Conservation (phyloP, 1,140 invertebrate species). For the Lineus longissimus region DNA sequence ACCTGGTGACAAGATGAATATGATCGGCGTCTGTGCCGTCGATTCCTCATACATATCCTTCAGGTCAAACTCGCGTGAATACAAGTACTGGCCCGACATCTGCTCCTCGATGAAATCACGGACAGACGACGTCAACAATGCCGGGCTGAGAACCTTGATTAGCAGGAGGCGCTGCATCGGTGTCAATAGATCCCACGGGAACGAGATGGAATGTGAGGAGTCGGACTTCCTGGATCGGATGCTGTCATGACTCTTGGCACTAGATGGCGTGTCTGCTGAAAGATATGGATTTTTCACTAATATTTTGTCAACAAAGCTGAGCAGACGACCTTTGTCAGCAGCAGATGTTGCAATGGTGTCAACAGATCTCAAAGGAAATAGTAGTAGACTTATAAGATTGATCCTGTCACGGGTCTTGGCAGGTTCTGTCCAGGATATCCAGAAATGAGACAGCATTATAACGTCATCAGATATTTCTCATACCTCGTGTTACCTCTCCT, state of each 20-base stretch:
- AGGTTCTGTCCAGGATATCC: too few species aligned
- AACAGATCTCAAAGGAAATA: too few species aligned
- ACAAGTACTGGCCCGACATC: constrained; percentile 40
- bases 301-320: too few species aligned
- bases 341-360: too few species aligned
- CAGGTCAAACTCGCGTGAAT: constrained; percentile 44
- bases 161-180: constrained; percentile 45
- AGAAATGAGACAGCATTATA: too few species aligned
- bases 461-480: too few species aligned
- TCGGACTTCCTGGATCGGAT: not conserved
- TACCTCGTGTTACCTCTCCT: too few species aligned
- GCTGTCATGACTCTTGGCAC: too few species aligned
- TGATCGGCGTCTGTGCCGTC: constrained; percentile 41
- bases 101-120: constrained; percentile 41
- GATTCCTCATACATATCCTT: constrained; percentile 49
- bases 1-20: constrained; percentile 50
- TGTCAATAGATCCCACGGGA: constrained; percentile 38
- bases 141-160: constrained; percentile 41
- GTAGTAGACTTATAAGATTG: not conserved
- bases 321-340: too few species aligned
- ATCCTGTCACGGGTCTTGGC: too few species aligned
- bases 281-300: too few species aligned
- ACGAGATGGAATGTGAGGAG: constrained; percentile 9
- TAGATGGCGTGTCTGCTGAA: too few species aligned
- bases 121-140: constrained; percentile 33